Evolutionary conservation across 2,797 vertebrate genomes (phyloP), one percentile per base, ranked within the genome.

Genomic region (Adelosebastes latens): DNA sequence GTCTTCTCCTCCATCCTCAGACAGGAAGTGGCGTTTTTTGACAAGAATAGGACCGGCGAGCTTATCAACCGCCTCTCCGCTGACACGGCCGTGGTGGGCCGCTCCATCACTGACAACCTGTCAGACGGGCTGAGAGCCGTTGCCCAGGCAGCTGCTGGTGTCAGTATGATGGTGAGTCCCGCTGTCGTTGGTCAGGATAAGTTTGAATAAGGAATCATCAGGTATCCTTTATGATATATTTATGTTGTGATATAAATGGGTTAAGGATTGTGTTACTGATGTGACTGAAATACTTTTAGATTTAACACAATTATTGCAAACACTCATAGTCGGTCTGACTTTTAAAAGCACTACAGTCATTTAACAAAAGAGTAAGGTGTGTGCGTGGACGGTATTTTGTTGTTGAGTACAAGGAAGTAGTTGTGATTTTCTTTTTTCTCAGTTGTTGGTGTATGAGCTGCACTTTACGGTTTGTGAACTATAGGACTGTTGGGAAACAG

Each of bases 21-120:
- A 90, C 99, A 99, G 95, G 99, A 99, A 94, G 95, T 97, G 0
- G 97, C 97, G 16, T 99, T 99, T 95, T 99, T 99, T 90, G 99
- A 99, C 93, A 96, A 91, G 94, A 98, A 96, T 22, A 96, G 96
- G 82, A 99, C 98, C 0, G 99, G 99, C 34, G 99, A 99, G 88
- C 94, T 99, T 80, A 97, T 99, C 89, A 99, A 99, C 85, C 97
- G 99, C 53, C 96, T 99, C 67, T 99, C 99, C 0, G 96, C 98
- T 2, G 99, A 99, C 90, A 97, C 98, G 0, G 87, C 96, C 0
- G 91, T 98, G 56, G 94, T 99, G 20, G 99, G 99, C 56, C 94
- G 74, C 86, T 98, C 98, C 0, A 90, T 99, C 87, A 99, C 99
- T 0, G 98, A 99, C 92, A 99, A 99, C 92, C 95, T 99, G 73